A percentile compares a stretch with the other conserved stretches of the same genome.
phyloP scores from a whole-genome alignment of 2,797 vertebrate species.

The Eleutherodactylus coqui region DNA sequence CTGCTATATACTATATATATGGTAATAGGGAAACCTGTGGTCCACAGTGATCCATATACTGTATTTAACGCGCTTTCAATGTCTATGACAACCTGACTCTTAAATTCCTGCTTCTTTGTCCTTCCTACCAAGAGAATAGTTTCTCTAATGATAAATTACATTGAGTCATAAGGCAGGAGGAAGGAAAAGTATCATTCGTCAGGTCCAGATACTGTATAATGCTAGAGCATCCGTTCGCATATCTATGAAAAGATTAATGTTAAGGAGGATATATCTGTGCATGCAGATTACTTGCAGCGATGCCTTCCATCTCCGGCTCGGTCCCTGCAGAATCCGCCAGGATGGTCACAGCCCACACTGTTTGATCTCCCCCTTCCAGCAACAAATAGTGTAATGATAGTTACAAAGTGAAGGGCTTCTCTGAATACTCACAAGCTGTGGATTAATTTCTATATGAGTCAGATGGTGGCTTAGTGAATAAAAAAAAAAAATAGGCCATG shows the following conservation, averaged over 20 bases:
- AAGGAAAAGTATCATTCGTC: conserved; percentile 28
- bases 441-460: conserved; percentile 44
- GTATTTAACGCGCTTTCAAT: neutral
- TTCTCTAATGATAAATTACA: conserved; percentile 20
- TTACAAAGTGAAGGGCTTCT: conserved; percentile 31
- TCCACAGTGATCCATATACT: no score
- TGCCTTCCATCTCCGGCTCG: neutral
- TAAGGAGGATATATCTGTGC: neutral
- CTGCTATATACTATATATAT: no score
- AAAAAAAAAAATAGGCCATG: conserved; percentile 34
- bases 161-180: neutral
- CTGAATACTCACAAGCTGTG: conserved; percentile 14
- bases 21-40: no score
- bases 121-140: neutral
- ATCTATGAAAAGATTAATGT: conserved; percentile 41
- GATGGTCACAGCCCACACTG: neutral
- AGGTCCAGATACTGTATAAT: conserved; percentile 14
- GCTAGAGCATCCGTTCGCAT: neutral
- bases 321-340: neutral
- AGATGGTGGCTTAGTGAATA: conserved; percentile 34
- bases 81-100: neutral
- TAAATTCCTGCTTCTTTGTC: neutral
- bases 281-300: neutral
- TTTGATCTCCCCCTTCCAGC: neutral
- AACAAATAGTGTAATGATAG: neutral